Evolutionary conservation across 1,140 invertebrate genomes (phyloP), one percentile per base, ranked within the genome.

Genomic region (Drosophila nigromelanica): DNA sequence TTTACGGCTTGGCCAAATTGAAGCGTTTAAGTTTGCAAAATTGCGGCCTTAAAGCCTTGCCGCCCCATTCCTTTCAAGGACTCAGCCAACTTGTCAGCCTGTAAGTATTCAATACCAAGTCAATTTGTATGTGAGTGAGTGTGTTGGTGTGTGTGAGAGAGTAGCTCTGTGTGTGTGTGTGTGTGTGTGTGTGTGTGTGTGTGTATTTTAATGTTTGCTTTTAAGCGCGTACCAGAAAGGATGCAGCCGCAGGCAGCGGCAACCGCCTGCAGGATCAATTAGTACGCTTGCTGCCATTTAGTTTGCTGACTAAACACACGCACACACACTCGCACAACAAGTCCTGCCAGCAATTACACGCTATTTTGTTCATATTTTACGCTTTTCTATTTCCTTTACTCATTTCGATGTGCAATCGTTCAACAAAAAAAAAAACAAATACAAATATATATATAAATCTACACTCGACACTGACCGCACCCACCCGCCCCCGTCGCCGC

Each of bases 21-120:
- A 94, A 94, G 85, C 92, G 93, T 87, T 91, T 94, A 91, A 93
- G 92, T 61, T 85, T 94, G 63, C 93, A 94, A 90, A 93, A 93
- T 73, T 94, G 93, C 76, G 92, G 92, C 68, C 91, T 94, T 67
- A 90, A 80, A 47, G 81, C 92, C 56, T 86, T 94, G 72, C 93
- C 94, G 5, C 83, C 87, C 62, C 91, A 93, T 64, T 92, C 93
- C 21, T 91, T 94, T 66, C 86, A 91, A 73, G 90, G 92, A 69
- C 83, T 94, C 43, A 90, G 67, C 11, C 92, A 92, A 70, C 91
- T 94, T 45, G 92, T 92, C 60, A 93, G 93, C 71, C 90, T 94
- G 93, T 94, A 92, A 94, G 93, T 93, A 91, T 89, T 73, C 69
- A 73, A 69, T 60, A 61, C 40, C 48, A 66, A 40, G 15, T 70